Evolutionary conservation across 2,888 invertebrate genomes (phyloP).

Genomic region (Oscheius myriophilus): DNA sequence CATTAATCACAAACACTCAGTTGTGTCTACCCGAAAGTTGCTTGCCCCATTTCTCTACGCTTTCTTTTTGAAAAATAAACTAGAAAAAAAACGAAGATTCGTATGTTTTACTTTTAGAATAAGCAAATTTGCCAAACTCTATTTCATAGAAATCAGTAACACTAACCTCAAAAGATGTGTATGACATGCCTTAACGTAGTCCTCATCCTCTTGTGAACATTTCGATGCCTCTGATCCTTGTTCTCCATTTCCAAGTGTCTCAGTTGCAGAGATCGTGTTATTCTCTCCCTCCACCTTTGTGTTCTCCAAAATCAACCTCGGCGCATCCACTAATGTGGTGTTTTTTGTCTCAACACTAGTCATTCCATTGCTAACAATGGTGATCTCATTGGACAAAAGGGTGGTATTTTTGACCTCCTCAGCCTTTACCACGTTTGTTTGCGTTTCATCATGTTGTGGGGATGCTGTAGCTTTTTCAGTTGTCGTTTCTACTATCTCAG

Average conservation of each 20-base stretch:
- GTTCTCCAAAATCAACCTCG: not conserved
- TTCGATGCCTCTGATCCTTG: not conserved
- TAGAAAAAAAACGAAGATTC: too few relatives aligned
- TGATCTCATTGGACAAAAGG: not conserved
- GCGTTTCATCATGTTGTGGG: not conserved
- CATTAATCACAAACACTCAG: too few relatives aligned
- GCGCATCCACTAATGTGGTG: conserved; percentile 5
- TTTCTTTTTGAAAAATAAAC: too few relatives aligned
- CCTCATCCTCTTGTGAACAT: conserved; percentile 25
- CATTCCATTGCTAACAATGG: not conserved
- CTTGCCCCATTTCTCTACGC: too few relatives aligned
- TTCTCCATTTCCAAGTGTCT: not conserved
- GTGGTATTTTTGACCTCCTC: not conserved
- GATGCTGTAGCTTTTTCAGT: not conserved
- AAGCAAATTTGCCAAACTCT: too few relatives aligned
- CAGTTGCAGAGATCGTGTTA: not conserved
- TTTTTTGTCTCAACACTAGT: conserved; percentile 1
- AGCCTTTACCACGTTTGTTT: not conserved
- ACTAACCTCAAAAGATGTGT: conserved; percentile 17
- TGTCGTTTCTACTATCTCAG: not conserved
- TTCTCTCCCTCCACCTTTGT: not conserved
- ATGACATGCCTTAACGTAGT: conserved; percentile 25
- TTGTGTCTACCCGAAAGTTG: too few relatives aligned
- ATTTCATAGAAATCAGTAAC: too few relatives aligned
- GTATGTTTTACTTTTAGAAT: too few relatives aligned